These are phyloP conservation scores for Apamea monoglypha DNA, from an alignment of 2,888 invertebrate species.

Conservation along the genomic window DNA sequence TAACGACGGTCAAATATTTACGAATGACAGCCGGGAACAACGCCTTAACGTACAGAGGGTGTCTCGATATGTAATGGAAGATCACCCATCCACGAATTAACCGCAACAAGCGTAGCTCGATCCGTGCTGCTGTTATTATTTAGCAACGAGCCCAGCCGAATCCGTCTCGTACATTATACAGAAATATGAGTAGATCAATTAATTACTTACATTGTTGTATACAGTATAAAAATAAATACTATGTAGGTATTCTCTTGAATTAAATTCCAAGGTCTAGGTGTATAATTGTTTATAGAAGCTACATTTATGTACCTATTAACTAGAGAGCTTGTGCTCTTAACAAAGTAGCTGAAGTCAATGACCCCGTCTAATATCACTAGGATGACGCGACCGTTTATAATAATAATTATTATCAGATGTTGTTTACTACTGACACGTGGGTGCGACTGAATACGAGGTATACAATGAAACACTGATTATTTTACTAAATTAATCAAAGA, in stretches of 20 bases:
- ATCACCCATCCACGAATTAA: too few species aligned
- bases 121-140: too few species aligned
- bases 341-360: constrained; percentile 52
- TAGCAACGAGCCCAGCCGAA: too few species aligned
- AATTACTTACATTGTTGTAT: constrained; percentile 12
- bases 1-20: too few species aligned
- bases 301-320: constrained; percentile 34
- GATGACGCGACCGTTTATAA: constrained; percentile 42
- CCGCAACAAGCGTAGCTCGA: too few species aligned
- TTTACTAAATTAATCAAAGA: constrained; percentile 1
- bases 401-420: constrained; percentile 43
- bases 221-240: constrained; percentile 18
- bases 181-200: background rate
- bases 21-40: too few species aligned
- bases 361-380: constrained; percentile 60
- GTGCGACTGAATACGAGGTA: constrained; percentile 21
- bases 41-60: too few species aligned
- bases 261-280: constrained; percentile 41
- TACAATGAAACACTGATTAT: constrained; percentile 27
- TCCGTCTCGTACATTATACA: constrained; percentile 9
- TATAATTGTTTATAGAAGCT: constrained; percentile 20
- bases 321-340: constrained; percentile 28
- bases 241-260: constrained; percentile 21
- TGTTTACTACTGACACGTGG: constrained; percentile 60
- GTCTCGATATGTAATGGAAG: too few species aligned